Base-by-base conservation (phyloP, 2,797 vertebrate genomes). In the Brachyrhaphis roseni region DNA sequence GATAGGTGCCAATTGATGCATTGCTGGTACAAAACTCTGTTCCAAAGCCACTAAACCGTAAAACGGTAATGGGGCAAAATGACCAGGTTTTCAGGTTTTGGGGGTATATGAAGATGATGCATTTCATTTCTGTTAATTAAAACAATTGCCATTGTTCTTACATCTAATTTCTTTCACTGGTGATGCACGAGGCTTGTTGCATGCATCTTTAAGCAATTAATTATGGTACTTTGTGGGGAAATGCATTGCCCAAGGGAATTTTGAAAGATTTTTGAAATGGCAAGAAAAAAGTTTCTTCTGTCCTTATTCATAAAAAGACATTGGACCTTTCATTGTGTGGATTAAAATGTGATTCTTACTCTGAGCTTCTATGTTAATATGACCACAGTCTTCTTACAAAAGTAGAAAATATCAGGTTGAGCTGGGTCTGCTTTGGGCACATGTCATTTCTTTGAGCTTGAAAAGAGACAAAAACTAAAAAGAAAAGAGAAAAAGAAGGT, bases 361-460 rank as follows among this genome's bases (percentile, higher is more conserved):
- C 11, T 34, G 4, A 46, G 43, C 11, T 45, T 47, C 5, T 31
- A 3, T 64, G 18, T n/a, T 59, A 80, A 57, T 34, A 74, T 74
- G 12, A 86, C 64, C 68, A 47, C 10, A 28, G 16, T 57, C 18
- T 3, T 45, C 47, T 66, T n/a, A 51, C 31, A 20, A 43, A 39
- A 47, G 36, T 49, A 85, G 73, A 41, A 83, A 84, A 84, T 72
- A 59, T 0, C 12, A 75, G 74, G 70, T 55, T n/a, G 64, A 53
- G 79, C 68, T 0, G 41, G 53, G 78, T 78, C 84, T 79, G 66
- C 77, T 83, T 41, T 41, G 64, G 39, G 64, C 88, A 82, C 85
- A 82, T 84, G 89, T 84, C 85, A 41, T 11, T 51, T 79, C 74
- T 87, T 88, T 84, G 82, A 86, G 83, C 84, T 66, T 88, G 85